These are phyloP conservation scores for Bradypodion pumilum DNA, from an alignment of 2,797 vertebrate genomes.

Conservation along the genomic window DNA sequence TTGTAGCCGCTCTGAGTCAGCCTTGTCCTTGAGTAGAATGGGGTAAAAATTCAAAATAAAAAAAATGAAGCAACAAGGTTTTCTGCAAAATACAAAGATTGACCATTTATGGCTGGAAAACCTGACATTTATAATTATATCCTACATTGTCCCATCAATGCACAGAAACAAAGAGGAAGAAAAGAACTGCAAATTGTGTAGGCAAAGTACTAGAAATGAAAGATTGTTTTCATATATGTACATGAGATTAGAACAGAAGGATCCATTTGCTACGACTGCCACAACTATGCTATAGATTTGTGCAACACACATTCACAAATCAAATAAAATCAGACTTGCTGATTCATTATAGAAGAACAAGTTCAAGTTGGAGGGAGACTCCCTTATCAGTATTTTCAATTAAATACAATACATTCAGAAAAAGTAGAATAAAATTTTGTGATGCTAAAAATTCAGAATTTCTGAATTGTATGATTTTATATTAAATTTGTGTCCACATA, in stretches of 20 bases:
- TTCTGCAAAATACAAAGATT: background rate
- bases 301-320: background rate
- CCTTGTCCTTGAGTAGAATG: too few species aligned
- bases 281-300: background rate
- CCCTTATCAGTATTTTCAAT: background rate
- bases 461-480: background rate
- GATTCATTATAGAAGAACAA: background rate
- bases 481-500: background rate
- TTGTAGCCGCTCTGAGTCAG: too few species aligned
- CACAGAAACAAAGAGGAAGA: background rate
- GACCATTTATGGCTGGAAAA: background rate
- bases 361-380: background rate
- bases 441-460: background rate
- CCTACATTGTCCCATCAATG: background rate
- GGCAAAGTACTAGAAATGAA: background rate
- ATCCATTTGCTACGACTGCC: background rate
- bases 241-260: background rate
- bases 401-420: background rate
- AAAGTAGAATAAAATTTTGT: background rate
- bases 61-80: background rate
- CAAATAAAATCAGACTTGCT: background rate
- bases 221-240: background rate
- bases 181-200: background rate
- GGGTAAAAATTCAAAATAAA: too few species aligned
- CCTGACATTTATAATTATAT: background rate